Percentiles rank a stretch among this genome's conserved stretches.
phyloP scores from a whole-genome alignment of 2,113 vertebrate species.

The Tragelaphus scriptus region DNA sequence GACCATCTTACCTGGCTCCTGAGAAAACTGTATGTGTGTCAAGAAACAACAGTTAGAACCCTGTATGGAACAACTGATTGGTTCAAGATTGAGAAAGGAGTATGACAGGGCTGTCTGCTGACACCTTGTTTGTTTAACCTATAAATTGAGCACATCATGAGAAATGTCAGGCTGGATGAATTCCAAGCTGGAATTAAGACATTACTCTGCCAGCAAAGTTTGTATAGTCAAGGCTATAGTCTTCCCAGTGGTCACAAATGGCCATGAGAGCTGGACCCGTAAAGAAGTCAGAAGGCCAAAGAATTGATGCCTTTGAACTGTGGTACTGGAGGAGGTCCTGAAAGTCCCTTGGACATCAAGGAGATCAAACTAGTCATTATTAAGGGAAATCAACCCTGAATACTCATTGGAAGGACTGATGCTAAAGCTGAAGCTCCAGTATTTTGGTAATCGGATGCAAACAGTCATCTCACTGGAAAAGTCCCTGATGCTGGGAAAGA shows the following conservation, averaged over 20 bases:
- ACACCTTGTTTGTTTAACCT: neutral
- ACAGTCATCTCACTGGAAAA: neutral
- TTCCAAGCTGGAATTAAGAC: neutral
- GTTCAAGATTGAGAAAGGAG: neutral
- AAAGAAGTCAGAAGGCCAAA: neutral
- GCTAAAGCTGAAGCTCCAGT: neutral
- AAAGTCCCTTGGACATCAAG: neutral
- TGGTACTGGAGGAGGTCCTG: neutral
- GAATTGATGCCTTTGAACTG: neutral
- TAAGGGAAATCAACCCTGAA: neutral
- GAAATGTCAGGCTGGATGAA: neutral
- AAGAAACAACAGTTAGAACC: neutral
- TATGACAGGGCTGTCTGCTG: neutral
- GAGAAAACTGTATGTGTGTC: neutral
- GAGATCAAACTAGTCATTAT: neutral
- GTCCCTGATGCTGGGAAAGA: neutral
- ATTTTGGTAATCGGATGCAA: rapidly evolving
- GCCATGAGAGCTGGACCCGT: neutral
- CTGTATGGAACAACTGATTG: neutral
- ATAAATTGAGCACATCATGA: neutral
- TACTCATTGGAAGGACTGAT: neutral
- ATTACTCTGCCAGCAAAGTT: neutral
- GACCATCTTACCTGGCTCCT: neutral
- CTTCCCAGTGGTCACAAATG: neutral
- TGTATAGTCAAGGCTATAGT: neutral